Evolutionary conservation across 1,140 invertebrate species (phyloP), one percentile per base, ranked within the genome.

Genomic region (Penaeus japonicus): DNA sequence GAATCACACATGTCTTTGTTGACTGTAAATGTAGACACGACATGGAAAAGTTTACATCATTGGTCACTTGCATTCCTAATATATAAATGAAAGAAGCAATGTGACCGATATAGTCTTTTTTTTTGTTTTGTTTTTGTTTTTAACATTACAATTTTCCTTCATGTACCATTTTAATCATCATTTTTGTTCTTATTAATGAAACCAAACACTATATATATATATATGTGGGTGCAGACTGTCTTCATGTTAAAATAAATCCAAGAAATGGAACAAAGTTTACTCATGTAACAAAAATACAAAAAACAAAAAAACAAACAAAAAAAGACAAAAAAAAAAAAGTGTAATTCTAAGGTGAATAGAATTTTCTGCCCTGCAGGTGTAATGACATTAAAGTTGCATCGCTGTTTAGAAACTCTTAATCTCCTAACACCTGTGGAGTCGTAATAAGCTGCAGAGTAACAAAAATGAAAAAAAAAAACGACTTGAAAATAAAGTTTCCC

Each of bases 371-470:
- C 57, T 30, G 53, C 80, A 88, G 79, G 57, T 83, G 62, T 88
- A 73, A 88, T 73, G 87, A 82, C 59, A 35, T 83, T 83, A 65
- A 83, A 83, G 75, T 84, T 81, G 65, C 85, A 87, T 82, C 20
- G 82, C 55, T 24, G 18, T 39, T 27, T 30, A 54, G 39, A 82
- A 47, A 47, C 47, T 65, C 70, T 54, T 81, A 62, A 87, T 80
- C 32, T 83, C 87, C 80, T 88, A 27, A 84, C 80, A 88, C 83
- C 81, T 88, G 80, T 83, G 53, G 80, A 79, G 81, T 83, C 81
- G 77, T 24, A 55, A 65, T 88, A 88, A 88, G 87, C 80, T 88
- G 87, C 87, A 55, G 80, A 88, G 80, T 88, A 88, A 88, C 87
- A 88, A 88, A 88, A 47, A 47, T 47, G 15, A 0, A 47, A 47